Conservation (phyloP, 92 coral and sea anemone genomes). For the Umimayanthus kanabou region DNA sequence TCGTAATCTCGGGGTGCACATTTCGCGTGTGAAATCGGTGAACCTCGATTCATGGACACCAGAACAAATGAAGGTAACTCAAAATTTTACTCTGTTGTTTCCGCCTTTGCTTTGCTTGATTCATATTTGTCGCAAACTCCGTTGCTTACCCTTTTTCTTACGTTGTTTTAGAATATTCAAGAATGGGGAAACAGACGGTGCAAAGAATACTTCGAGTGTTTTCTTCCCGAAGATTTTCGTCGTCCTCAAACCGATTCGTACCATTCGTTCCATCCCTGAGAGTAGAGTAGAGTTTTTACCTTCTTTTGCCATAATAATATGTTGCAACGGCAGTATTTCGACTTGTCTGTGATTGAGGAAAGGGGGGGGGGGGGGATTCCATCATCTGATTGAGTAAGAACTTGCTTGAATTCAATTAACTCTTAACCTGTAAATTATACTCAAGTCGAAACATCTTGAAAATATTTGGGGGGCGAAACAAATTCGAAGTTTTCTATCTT, state of each 20-base stretch:
- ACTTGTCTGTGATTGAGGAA: not conserved
- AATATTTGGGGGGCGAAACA: too few species aligned
- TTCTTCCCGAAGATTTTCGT: constrained; percentile 85
- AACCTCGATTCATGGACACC: constrained; percentile 98
- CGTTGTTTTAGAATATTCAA: constrained; percentile 73
- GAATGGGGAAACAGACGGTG: constrained; percentile 98
- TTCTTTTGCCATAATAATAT: not conserved
- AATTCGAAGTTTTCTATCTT: too few species aligned
- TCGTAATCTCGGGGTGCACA: constrained; percentile 98
- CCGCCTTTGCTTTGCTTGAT: not conserved
- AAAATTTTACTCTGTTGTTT: not conserved
- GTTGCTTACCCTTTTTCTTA: not conserved
- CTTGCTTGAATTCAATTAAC: too few species aligned
- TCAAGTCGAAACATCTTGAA: not conserved
- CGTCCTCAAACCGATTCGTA: constrained; percentile 98
- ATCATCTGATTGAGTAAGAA: not conserved
- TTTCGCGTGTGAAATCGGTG: constrained; percentile 93
- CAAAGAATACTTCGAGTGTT: constrained; percentile 88
- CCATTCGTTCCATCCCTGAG: constrained; percentile 14
- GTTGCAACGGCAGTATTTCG: not conserved
- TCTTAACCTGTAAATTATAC: not conserved
- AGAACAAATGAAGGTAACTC: constrained; percentile 87
- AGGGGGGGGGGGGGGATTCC: not conserved
- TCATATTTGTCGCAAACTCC: not conserved
- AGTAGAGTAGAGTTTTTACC: not conserved